These are phyloP conservation scores for Idaea dimidiata DNA, from an alignment of 2,888 invertebrate genomes.

Conservation along the genomic window DNA sequence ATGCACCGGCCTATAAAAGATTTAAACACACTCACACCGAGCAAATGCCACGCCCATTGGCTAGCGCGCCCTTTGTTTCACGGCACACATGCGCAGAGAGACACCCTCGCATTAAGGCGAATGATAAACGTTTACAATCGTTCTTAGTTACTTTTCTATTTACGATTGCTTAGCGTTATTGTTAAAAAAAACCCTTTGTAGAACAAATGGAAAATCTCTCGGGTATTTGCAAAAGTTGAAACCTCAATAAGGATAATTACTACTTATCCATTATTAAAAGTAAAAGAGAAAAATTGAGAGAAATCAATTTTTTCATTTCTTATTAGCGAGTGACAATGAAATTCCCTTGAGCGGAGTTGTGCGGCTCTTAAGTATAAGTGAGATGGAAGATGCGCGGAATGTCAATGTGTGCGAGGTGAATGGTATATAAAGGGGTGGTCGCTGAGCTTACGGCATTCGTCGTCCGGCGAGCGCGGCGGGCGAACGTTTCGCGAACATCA, in stretches of 20 bases:
- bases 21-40: slow-evolving; percentile 64
- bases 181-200: slow-evolving; percentile 37
- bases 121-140: slow-evolving; percentile 63
- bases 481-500: slow-evolving; percentile 46
- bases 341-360: slow-evolving; percentile 49
- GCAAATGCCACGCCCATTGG: slow-evolving; percentile 52
- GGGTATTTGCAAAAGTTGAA: slow-evolving; percentile 26
- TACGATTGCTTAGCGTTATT: slow-evolving; percentile 37
- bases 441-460: slow-evolving; percentile 53
- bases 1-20: slow-evolving; percentile 79
- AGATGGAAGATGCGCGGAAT: slow-evolving; percentile 20
- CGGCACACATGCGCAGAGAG: slow-evolving; percentile 57
- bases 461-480: slow-evolving; percentile 53
- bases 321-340: slow-evolving; percentile 73
- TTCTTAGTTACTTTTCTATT: slow-evolving; percentile 66
- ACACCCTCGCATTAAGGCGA: slow-evolving; percentile 43
- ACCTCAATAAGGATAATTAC: slow-evolving; percentile 66
- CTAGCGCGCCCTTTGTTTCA: slow-evolving; percentile 58
- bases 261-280: slow-evolving; percentile 66
- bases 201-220: slow-evolving; percentile 26
- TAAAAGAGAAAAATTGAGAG: slow-evolving; percentile 62
- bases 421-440: slow-evolving; percentile 50
- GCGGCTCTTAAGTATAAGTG: slow-evolving; percentile 59
- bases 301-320: slow-evolving; percentile 68
- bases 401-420: slow-evolving; percentile 35